Evolutionary conservation across 2,797 vertebrate genomes (phyloP), one percentile per base, ranked within the genome.

Genomic region (Acridotheres tristis): DNA sequence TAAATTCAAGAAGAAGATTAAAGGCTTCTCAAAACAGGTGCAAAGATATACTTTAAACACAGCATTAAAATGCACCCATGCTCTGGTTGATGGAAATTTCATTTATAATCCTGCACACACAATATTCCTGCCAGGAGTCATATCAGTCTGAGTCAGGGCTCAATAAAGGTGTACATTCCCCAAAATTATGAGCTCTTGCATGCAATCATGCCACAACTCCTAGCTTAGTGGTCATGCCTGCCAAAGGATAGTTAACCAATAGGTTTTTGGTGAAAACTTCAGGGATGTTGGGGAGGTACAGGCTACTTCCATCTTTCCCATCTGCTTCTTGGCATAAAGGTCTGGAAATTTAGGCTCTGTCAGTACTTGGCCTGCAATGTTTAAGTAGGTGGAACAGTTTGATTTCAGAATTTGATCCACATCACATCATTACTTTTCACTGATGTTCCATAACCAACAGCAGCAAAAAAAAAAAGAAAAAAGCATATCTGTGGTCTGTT

Each of bases 1-100:
- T 84, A 94, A 96, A 92, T 81, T 96, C 87, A 85, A 80, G 89
- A 92, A 77, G 85, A 96, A 92, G 81, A 94, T 95, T 92, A 96
- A 93, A 93, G 67, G 34, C 72, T 88, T 85, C 92, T 90, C 67
- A 80, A 91, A 97, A 81, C 82, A 94, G 73, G 78, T 92, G 48
- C 51, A 72, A 89, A 93, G 58, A 81, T 77, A 81, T 38, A 84
- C 82, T 95, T 96, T 83, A 91, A 88, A 94, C 29, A 4, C 69
- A 88, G 48, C 68, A 91, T 92, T 94, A 92, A 96, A 95, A 96
- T 78, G 68, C 47, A 91, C 77, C 58, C 87, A 30, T 78, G 73
- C 92, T 94, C 84, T 92, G 75, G 87, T 75, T 94, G 93, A 93
- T 58, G 74, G 91, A 74, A 91, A 88, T 88, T 91, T 83, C 47